phyloP scores from a whole-genome alignment of 2,888 invertebrate species.

The Thymelicus sylvestris region DNA sequence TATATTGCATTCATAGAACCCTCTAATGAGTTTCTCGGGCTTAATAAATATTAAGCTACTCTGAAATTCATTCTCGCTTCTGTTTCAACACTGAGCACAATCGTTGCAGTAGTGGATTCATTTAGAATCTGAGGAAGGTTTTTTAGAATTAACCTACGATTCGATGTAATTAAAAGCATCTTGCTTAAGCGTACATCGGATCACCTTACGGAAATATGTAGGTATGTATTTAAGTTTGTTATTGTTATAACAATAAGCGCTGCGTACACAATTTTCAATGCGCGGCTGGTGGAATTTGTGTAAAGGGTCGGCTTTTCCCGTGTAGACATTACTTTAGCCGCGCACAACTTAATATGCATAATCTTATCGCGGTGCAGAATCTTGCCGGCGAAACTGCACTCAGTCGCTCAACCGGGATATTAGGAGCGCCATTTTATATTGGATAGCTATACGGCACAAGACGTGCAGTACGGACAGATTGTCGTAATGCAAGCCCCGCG shows the following conservation, averaged over 20 bases:
- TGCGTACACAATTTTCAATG: conserved; percentile 63
- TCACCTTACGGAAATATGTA: background rate
- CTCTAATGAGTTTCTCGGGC: conserved; percentile 66
- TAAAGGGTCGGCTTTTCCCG: conserved; percentile 74
- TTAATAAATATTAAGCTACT: conserved; percentile 65
- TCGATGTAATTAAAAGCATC: no score
- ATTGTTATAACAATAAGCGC: background rate
- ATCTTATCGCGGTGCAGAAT: conserved; percentile 83
- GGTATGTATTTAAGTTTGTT: background rate
- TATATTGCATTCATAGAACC: conserved; percentile 60
- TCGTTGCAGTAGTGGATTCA: background rate
- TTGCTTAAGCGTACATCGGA: no score
- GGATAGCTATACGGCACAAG: conserved; percentile 84
- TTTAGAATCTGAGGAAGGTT: no score
- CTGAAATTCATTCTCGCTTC: conserved; percentile 44
- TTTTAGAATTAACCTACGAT: no score
- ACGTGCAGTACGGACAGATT: conserved; percentile 85
- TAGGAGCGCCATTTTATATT: conserved; percentile 85
- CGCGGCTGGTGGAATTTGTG: conserved; percentile 51
- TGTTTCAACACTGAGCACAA: conserved; percentile 13
- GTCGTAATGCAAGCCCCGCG: conserved; percentile 84
- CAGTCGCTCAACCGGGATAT: conserved; percentile 82
- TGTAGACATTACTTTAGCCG: conserved; percentile 82
- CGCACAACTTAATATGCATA: conserved; percentile 84
- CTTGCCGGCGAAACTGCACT: conserved; percentile 76